Evolutionary conservation across 2,888 invertebrate genomes (phyloP).

Genomic region (Trissonchulus sp.): DNA sequence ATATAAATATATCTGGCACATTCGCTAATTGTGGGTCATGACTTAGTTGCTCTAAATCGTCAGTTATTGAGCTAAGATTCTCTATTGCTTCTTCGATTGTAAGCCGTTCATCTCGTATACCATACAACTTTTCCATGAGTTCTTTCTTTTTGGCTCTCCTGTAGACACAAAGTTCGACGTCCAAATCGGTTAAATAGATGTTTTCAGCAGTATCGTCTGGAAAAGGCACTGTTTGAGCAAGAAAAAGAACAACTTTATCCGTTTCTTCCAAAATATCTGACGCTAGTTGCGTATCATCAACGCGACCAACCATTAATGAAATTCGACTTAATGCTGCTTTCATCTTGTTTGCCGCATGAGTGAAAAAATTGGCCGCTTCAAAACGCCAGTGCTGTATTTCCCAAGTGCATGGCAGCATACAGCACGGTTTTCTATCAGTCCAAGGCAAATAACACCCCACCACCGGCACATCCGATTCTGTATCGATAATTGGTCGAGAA

Average conservation of each 20-base stretch:
- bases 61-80: not conserved
- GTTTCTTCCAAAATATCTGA: not conserved
- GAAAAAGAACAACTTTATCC: slow-evolving; percentile 1
- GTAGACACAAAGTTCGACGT: not conserved
- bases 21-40: slow-evolving; percentile 12
- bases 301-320: not conserved
- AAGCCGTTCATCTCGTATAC: not conserved
- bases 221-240: not conserved
- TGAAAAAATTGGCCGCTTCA: slow-evolving; percentile 37
- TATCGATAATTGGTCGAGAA: slow-evolving; percentile 19
- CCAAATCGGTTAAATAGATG: not conserved
- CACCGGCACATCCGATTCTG: not conserved
- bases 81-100: not conserved
- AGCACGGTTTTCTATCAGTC: slow-evolving; percentile 46
- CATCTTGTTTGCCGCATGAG: not conserved
- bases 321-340: not conserved
- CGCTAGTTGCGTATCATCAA: slow-evolving; percentile 14
- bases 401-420: slow-evolving; percentile 39
- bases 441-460: slow-evolving; percentile 41
- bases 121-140: not conserved
- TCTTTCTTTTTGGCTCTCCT: not conserved
- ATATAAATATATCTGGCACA: slow-evolving; percentile 12
- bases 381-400: slow-evolving; percentile 42
- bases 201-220: not conserved
- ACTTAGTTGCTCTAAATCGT: not conserved